phyloP scores from a whole-genome alignment of 1,140 invertebrate genomes.

The Microplitis demolitor region DNA sequence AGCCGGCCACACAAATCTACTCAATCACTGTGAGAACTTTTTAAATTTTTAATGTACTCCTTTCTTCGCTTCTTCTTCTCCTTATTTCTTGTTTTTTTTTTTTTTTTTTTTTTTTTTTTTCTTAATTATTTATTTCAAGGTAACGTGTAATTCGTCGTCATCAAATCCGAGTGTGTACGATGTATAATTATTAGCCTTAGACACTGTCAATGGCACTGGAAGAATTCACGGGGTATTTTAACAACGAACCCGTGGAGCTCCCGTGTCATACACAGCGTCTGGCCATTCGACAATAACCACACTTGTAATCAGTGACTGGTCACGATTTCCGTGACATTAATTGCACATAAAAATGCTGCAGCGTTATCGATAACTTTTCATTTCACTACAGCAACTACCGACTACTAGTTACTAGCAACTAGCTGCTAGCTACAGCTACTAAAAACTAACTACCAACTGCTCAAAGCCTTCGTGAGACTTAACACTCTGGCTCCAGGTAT shows the following conservation, averaged over 20 bases:
- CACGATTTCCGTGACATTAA: conserved; percentile 2
- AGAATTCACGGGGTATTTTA: conserved; percentile 62
- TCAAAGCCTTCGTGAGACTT: too few relatives aligned
- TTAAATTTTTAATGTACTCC: neutral
- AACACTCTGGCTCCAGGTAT: too few relatives aligned
- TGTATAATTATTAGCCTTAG: conserved; percentile 40
- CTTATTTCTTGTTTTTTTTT: neutral
- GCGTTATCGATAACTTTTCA: neutral
- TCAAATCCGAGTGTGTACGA: too few relatives aligned
- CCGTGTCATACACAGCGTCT: conserved; percentile 63
- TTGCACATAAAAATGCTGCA: conserved; percentile 2
- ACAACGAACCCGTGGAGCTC: conserved; percentile 60
- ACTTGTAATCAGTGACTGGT: neutral
- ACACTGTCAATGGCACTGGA: conserved; percentile 64
- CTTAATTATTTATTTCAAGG: neutral
- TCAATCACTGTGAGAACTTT: neutral
- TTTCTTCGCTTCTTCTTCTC: too few relatives aligned
- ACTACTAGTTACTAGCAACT: neutral
- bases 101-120: neutral
- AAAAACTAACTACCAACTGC: too few relatives aligned
- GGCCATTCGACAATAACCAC: conserved; percentile 44
- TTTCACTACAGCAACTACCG: neutral
- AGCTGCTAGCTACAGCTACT: too few relatives aligned
- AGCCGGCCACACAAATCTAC: conserved; percentile 19
- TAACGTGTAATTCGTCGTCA: neutral